Conservation (phyloP, 2,797 vertebrate genomes). For the Chiloscyllium punctatum region DNA sequence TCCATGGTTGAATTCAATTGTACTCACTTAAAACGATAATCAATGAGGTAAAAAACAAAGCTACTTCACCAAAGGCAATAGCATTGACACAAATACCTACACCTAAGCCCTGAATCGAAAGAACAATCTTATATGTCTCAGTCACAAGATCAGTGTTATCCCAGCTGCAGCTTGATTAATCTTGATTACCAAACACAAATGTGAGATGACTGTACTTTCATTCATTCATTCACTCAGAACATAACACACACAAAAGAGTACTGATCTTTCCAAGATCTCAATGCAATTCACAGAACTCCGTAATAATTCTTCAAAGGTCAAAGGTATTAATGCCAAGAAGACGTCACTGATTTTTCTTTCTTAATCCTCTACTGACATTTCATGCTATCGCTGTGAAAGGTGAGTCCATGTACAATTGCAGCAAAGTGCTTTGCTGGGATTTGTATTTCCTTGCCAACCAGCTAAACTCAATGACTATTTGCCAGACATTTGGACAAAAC, state of each 20-base stretch:
- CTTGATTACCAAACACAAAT: not conserved
- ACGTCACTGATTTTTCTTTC: not conserved
- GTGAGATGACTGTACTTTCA: not conserved
- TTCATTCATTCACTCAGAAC: not conserved
- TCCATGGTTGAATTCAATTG: not conserved
- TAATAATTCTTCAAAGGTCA: not conserved
- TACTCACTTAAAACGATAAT: not conserved
- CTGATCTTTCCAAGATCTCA: not conserved
- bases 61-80: not conserved
- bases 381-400: not conserved
- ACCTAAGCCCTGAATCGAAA: not conserved
- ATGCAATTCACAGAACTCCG: not conserved
- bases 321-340: constrained; percentile 29
- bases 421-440: not conserved
- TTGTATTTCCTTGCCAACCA: not conserved
- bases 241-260: not conserved
- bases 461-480: not conserved
- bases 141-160: not conserved
- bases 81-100: not conserved
- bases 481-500: not conserved
- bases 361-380: not conserved
- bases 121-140: not conserved
- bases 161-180: not conserved
- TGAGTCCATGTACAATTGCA: not conserved
- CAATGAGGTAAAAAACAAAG: not conserved